Conservation (phyloP, 1,140 invertebrate genomes). For the Macrocentrus cingulum region DNA sequence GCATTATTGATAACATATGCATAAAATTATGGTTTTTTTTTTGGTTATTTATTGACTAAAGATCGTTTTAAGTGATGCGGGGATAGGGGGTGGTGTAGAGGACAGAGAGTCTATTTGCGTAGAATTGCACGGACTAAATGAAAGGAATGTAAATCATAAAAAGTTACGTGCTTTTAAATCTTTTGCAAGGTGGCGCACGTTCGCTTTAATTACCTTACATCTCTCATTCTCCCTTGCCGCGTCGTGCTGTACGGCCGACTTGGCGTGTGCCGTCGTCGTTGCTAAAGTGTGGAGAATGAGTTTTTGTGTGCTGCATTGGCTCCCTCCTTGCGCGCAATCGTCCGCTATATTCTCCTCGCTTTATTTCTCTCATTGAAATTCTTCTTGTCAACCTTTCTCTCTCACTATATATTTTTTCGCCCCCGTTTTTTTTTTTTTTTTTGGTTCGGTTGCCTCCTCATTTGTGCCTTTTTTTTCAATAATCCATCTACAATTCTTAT, state of each 20-base stretch:
- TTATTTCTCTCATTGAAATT: slow-evolving; percentile 54
- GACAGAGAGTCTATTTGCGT: slow-evolving; percentile 46
- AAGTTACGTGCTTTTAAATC: slow-evolving; percentile 62
- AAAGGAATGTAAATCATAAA: slow-evolving; percentile 62
- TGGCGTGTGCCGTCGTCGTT: slow-evolving; percentile 27
- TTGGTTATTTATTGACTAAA: not conserved
- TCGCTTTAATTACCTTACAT: slow-evolving; percentile 61
- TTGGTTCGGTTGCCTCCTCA: slow-evolving; percentile 21
- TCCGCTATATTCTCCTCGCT: slow-evolving; percentile 27
- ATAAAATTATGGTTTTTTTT: too few species aligned
- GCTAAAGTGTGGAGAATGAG: slow-evolving; percentile 14
- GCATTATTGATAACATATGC: too few species aligned
- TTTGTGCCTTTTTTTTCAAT: slow-evolving; percentile 19
- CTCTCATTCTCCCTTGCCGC: slow-evolving; percentile 48
- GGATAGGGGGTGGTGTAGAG: not conserved
- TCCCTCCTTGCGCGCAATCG: slow-evolving; percentile 13
- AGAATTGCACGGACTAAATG: slow-evolving; percentile 57
- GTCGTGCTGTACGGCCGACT: slow-evolving; percentile 22
- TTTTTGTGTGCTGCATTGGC: slow-evolving; percentile 15
- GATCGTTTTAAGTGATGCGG: not conserved
- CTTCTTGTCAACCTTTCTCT: slow-evolving; percentile 42
- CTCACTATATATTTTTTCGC: slow-evolving; percentile 25
- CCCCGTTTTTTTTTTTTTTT: not conserved
- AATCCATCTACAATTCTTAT: slow-evolving; percentile 1
- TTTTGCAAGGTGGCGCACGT: slow-evolving; percentile 59